Conservation (phyloP, 2,888 invertebrate species). For the Dicranocentrus wangi region DNA sequence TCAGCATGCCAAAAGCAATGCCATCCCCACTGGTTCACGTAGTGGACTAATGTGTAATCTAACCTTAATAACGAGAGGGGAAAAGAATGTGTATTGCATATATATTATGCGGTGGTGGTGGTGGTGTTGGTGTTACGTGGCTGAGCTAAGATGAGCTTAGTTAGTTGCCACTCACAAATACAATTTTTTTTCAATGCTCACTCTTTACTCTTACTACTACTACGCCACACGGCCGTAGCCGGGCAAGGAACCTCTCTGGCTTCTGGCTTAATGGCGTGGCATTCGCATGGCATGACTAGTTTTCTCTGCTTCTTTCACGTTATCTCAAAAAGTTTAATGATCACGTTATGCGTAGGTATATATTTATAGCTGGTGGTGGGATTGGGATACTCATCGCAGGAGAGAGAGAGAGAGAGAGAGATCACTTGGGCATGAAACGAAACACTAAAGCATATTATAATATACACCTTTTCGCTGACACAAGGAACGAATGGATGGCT, state of each 20-base stretch:
- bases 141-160: slow-evolving; percentile 26
- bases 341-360: not conserved
- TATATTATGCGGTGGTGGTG: too few relatives aligned
- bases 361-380: not conserved
- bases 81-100: slow-evolving; percentile 31
- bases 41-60: slow-evolving; percentile 38
- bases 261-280: slow-evolving; percentile 34
- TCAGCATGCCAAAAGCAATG: slow-evolving; percentile 46
- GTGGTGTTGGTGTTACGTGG: slow-evolving; percentile 45
- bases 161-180: slow-evolving; percentile 5
- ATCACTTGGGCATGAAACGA: too few relatives aligned
- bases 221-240: slow-evolving; percentile 47
- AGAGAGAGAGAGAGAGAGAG: too few relatives aligned
- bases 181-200: not conserved
- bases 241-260: slow-evolving; percentile 44
- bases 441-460: too few relatives aligned
- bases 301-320: slow-evolving; percentile 33
- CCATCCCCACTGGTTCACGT: slow-evolving; percentile 59
- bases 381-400: too few relatives aligned
- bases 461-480: too few relatives aligned
- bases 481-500: too few relatives aligned
- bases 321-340: not conserved
- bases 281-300: slow-evolving; percentile 57
- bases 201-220: slow-evolving; percentile 12
- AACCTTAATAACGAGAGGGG: slow-evolving; percentile 18